Base-by-base conservation (phyloP, 1,140 invertebrate genomes). In the Drosophila arizonae region DNA sequence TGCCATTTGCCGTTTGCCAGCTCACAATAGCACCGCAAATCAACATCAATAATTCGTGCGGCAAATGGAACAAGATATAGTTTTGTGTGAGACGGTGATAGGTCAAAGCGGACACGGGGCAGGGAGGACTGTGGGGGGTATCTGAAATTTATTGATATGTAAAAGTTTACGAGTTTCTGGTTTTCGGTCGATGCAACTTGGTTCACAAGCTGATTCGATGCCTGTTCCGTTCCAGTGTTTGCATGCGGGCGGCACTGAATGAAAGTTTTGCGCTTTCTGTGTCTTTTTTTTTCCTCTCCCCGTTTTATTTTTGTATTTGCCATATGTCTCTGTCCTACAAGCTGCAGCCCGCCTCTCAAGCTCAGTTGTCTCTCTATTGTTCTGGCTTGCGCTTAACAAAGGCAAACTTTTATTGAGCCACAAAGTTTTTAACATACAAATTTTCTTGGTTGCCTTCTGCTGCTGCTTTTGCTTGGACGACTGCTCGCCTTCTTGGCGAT, bases 391-490 rank as follows among this genome's bases (percentile, higher is more conserved):
- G 61, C 54, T 70, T 85, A 87, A 88, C 84, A 87, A 88, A 87
- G 76, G 71, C 60, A 87, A 87, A 87, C 79, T 87, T 87, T 88
- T 87, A 87, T 87, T 88, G 79, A 88, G 72, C 76, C 50, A 82
- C 24, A 73, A 86, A 86, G 58, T 87, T 86, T 88, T 87, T 61
- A 77, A 87, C 82, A 86, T 87, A 86, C 82, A 88, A 87, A 86
- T 86, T 82, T 87, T 82, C 82, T 88, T 68, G 39, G 21, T 60
- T 52, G 41, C 52, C 30, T 24, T 33, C 41, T 39, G 8, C 33
- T 36, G 33, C 33, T 36, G 36, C 11, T 56, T 30, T 21, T 63
- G 45, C 30, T 56, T 41, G 39, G 41, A 41, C 67, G 48, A 58
- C 60, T 70, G 66, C 58, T 75, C 61, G 55, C 55, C 66, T 76